phyloP scores from a whole-genome alignment of 2,797 vertebrate species.

The Amblyraja radiata region DNA sequence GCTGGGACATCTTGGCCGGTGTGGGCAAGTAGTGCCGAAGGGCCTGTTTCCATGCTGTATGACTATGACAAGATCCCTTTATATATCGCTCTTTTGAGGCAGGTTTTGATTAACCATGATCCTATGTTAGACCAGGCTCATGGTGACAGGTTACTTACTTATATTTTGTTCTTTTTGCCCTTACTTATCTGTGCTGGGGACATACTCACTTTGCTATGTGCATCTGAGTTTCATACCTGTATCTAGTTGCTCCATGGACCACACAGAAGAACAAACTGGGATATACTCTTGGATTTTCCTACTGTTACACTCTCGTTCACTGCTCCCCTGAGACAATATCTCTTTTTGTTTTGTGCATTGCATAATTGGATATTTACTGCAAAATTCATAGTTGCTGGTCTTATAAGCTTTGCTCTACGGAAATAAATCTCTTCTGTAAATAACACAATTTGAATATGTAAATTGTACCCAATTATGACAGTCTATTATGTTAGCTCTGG shows the following conservation, averaged over 20 bases:
- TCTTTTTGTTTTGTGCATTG: neutral
- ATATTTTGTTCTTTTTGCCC: too few relatives aligned
- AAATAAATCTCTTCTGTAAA: neutral
- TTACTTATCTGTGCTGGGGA: too few relatives aligned
- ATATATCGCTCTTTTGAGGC: too few relatives aligned
- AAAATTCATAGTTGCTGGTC: neutral
- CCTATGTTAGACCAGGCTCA: too few relatives aligned
- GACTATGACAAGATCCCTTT: too few relatives aligned
- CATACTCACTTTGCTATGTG: too few relatives aligned
- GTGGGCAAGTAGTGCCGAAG: too few relatives aligned
- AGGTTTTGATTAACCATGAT: too few relatives aligned
- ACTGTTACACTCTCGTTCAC: neutral
- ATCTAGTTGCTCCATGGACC: neutral
- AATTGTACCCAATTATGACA: constrained; percentile 16
- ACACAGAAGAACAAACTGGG: neutral
- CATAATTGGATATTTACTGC: neutral
- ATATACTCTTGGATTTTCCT: neutral
- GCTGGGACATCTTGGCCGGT: too few relatives aligned
- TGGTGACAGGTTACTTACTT: too few relatives aligned
- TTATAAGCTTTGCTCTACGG: neutral
- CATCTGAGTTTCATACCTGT: too few relatives aligned
- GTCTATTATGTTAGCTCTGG: neutral
- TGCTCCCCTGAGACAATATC: neutral
- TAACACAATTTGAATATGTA: constrained; percentile 16
- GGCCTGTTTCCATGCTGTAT: too few relatives aligned